Conservation (phyloP, 2,113 vertebrate genomes). For the Centrocercus urophasianus region DNA sequence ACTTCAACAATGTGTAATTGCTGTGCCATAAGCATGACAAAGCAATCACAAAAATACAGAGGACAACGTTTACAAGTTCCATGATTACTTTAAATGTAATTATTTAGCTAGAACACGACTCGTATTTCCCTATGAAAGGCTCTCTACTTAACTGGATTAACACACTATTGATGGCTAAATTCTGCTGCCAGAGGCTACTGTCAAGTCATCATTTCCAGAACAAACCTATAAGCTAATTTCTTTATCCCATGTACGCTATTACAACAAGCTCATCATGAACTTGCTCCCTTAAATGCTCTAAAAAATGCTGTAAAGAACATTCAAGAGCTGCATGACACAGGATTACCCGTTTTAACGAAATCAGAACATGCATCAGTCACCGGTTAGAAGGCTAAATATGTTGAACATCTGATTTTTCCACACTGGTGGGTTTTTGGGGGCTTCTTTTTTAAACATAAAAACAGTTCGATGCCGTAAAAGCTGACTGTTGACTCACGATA, state of each 20-base stretch:
- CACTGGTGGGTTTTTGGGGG: not conserved
- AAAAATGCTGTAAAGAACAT: slow-evolving; percentile 54
- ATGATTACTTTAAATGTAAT: slow-evolving; percentile 59
- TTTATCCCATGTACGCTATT: slow-evolving; percentile 62
- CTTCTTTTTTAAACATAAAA: not conserved
- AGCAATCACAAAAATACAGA: slow-evolving; percentile 37
- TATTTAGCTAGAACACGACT: slow-evolving; percentile 64
- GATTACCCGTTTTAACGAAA: slow-evolving; percentile 55
- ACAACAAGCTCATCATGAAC: slow-evolving; percentile 71
- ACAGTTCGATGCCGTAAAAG: not conserved
- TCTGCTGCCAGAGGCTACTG: slow-evolving; percentile 58
- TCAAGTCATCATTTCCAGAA: slow-evolving; percentile 79
- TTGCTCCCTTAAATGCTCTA: slow-evolving; percentile 57
- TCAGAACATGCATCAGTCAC: not conserved
- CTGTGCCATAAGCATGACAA: slow-evolving; percentile 18
- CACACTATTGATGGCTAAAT: slow-evolving; percentile 72
- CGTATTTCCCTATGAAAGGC: slow-evolving; percentile 68
- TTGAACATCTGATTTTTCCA: not conserved
- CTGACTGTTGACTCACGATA: rapidly evolving
- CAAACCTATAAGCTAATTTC: slow-evolving; percentile 74
- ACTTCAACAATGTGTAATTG: not conserved
- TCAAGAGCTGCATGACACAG: slow-evolving; percentile 64
- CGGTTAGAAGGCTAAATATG: not conserved
- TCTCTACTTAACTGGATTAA: slow-evolving; percentile 67
- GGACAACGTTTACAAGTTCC: slow-evolving; percentile 46